Evolutionary conservation across 2,797 vertebrate species (phyloP).

Genomic region (Gymnocypris eckloni): DNA sequence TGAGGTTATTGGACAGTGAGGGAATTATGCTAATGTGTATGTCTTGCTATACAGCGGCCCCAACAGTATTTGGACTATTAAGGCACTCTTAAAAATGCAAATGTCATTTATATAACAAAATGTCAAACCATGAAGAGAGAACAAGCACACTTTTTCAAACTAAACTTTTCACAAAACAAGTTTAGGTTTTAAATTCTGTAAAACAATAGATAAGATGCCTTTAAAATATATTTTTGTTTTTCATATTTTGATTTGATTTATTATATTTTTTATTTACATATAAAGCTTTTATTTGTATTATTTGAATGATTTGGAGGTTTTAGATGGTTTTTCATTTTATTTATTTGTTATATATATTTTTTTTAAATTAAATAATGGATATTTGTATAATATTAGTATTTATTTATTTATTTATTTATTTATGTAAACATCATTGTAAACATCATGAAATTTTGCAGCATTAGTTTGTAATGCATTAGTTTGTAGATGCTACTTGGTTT

Average conservation of each 20-base stretch:
- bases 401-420: neutral
- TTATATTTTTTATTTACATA: neutral
- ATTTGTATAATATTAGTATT: neutral
- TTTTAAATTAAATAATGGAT: neutral
- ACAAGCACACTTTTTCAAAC: neutral
- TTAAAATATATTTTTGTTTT: neutral
- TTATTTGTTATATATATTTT: neutral
- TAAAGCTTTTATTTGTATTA: neutral
- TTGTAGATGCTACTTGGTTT: neutral
- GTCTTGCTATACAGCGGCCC: neutral
- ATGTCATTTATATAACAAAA: neutral
- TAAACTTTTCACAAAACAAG: neutral
- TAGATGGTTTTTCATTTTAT: neutral
- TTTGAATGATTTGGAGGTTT: neutral
- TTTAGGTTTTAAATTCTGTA: neutral
- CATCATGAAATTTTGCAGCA: neutral
- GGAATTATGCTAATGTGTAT: constrained; percentile 14
- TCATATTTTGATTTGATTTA: neutral
- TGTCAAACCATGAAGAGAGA: neutral
- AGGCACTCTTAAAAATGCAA: constrained; percentile 15
- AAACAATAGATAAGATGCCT: neutral
- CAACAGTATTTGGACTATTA: neutral
- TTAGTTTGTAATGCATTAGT: neutral
- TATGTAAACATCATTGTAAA: neutral
- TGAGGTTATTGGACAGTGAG: constrained; percentile 23